Percentiles rank a stretch among this genome's conserved stretches.
phyloP scores from a whole-genome alignment of 1,140 invertebrate genomes.

The Polypedilum pembai region DNA sequence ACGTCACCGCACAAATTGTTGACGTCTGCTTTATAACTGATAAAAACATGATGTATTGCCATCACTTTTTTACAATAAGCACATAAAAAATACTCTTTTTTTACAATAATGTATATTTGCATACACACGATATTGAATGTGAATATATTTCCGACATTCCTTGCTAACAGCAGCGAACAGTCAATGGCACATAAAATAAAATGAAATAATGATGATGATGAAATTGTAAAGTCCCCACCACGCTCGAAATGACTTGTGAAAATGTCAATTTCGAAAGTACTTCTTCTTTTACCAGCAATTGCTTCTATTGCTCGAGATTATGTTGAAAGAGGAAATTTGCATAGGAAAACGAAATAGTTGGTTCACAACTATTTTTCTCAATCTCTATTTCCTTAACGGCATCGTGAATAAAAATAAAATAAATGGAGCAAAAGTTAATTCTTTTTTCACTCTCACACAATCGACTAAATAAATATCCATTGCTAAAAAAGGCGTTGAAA shows the following conservation, averaged over 20 bases:
- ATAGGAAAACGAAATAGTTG: background rate
- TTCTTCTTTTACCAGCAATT: no score
- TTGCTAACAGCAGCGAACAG: background rate
- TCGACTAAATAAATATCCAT: no score
- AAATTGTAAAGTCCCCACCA: background rate
- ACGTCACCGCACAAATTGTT: background rate
- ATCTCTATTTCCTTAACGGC: background rate
- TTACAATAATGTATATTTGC: background rate
- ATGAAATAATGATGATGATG: constrained; percentile 5
- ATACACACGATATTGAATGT: background rate
- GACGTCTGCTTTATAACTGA: constrained; percentile 24
- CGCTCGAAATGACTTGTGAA: constrained; percentile 11
- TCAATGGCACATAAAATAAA: background rate
- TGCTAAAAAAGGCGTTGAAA: background rate
- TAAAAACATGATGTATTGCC: constrained; percentile 19
- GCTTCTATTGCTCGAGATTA: no score
- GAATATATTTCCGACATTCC: constrained; percentile 26
- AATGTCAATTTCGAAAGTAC: constrained; percentile 1
- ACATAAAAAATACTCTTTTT: background rate
- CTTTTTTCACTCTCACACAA: background rate
- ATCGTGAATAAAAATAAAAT: background rate
- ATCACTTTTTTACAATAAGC: background rate
- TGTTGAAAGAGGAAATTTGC: background rate
- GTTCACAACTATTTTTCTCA: background rate
- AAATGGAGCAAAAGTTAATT: constrained; percentile 9